Conservation (phyloP, 2,797 vertebrate species). For the Macroramphosus scolopax region DNA sequence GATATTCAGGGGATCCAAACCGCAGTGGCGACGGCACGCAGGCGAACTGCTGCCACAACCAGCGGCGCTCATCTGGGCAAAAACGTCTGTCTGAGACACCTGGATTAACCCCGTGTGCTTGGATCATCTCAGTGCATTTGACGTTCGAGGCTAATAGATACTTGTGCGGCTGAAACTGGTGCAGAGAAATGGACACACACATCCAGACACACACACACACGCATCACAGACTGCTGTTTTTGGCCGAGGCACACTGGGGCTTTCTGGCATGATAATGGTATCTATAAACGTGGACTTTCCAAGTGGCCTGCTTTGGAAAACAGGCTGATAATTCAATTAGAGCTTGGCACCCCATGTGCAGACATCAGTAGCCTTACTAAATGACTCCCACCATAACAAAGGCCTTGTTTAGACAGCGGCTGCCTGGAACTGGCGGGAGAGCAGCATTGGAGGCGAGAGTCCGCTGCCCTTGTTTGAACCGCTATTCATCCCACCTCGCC, state of each 20-base stretch:
- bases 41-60: conserved; percentile 48
- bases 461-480: conserved; percentile 3
- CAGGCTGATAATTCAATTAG: conserved; percentile 50
- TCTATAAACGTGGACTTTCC: conserved; percentile 52
- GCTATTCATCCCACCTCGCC: conserved; percentile 7
- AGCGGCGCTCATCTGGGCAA: conserved; percentile 21
- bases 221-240: conserved; percentile 29
- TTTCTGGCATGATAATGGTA: conserved; percentile 26
- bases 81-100: conserved; percentile 17
- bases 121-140: conserved; percentile 8
- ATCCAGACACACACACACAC: neutral
- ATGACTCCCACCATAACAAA: conserved; percentile 44
- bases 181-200: conserved; percentile 15
- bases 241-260: conserved; percentile 17
- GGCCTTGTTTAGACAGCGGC: conserved; percentile 41
- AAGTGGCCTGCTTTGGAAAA: conserved; percentile 48
- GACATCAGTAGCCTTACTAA: conserved; percentile 37
- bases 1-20: conserved; percentile 55
- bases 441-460: conserved; percentile 3
- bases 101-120: conserved; percentile 16
- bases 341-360: conserved; percentile 32
- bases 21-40: conserved; percentile 47
- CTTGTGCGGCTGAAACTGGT: too few species aligned
- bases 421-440: conserved; percentile 26
- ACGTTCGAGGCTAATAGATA: too few species aligned